Evolutionary conservation across 2,113 vertebrate species (phyloP).

Genomic region (Corythoichthys haematopterus): DNA sequence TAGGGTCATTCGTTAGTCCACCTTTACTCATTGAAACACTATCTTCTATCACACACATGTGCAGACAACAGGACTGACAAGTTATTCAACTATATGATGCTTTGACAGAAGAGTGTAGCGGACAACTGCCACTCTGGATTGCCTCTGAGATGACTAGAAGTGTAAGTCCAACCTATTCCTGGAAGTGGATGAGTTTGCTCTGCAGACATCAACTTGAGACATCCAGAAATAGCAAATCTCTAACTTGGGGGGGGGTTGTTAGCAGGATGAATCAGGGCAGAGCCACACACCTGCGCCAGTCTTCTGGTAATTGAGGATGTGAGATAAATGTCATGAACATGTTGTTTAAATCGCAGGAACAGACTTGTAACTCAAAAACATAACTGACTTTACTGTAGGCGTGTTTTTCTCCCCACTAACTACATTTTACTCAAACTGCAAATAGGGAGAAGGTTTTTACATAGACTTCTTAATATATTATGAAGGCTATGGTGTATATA

Average conservation of each 20-base stretch:
- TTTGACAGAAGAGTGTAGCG: slow-evolving; percentile 26
- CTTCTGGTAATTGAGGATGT: slow-evolving; percentile 35
- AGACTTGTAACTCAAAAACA: slow-evolving; percentile 12
- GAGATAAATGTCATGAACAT: slow-evolving; percentile 45
- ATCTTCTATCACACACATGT: slow-evolving; percentile 30
- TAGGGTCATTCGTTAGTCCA: slow-evolving; percentile 46
- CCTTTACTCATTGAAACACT: slow-evolving; percentile 34
- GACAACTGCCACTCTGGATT: slow-evolving; percentile 55
- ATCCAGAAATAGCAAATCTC: slow-evolving; percentile 61
- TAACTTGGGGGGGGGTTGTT: slow-evolving; percentile 43
- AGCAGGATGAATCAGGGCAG: slow-evolving; percentile 51
- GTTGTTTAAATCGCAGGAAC: slow-evolving; percentile 22
- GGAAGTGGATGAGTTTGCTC: slow-evolving; percentile 40
- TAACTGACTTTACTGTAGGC: not conserved
- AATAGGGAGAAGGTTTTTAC: not conserved
- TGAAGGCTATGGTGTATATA: too few relatives aligned
- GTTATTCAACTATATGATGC: slow-evolving; percentile 5
- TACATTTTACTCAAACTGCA: not conserved
- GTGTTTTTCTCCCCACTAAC: not conserved
- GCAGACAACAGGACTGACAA: slow-evolving; percentile 1
- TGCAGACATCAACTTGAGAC: slow-evolving; percentile 65
- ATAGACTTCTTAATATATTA: too few relatives aligned
- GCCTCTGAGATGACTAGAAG: slow-evolving; percentile 44
- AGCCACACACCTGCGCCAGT: slow-evolving; percentile 56
- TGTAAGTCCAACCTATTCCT: slow-evolving; percentile 54